Percentiles rank a stretch among this genome's conserved stretches.
Conservation (phyloP, 2,888 invertebrate species). For the Apodemia zela region DNA sequence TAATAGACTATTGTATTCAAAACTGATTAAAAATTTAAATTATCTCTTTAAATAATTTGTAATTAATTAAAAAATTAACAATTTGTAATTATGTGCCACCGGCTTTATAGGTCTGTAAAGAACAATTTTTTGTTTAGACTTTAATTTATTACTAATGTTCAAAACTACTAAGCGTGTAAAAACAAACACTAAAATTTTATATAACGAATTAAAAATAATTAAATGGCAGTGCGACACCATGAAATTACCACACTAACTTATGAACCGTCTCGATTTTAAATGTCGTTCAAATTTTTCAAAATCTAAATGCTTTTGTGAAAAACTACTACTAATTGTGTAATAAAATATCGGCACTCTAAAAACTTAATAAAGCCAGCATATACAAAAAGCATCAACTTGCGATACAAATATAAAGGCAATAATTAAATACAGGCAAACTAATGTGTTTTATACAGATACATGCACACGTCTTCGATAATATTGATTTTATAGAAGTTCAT, state of each 20-base stretch:
- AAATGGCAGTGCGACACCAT: constrained; percentile 12
- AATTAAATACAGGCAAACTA: too few species aligned
- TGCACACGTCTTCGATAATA: neutral
- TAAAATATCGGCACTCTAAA: neutral
- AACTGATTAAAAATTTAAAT: neutral
- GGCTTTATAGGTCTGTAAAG: neutral
- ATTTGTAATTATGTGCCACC: neutral
- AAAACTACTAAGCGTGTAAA: too few species aligned
- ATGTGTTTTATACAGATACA: too few species aligned
- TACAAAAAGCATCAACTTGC: neutral
- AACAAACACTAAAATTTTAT: too few species aligned
- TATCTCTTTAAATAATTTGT: neutral
- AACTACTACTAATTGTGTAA: neutral
- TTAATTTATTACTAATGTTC: too few species aligned
- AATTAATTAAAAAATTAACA: neutral
- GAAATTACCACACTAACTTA: constrained; percentile 21
- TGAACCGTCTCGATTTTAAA: neutral
- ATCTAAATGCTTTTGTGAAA: neutral
- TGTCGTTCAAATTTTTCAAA: neutral
- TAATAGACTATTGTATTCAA: neutral
- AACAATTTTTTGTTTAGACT: too few species aligned
- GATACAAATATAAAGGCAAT: neutral
- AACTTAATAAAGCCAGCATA: neutral
- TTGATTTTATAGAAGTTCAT: neutral
- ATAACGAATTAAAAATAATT: neutral